Conservation (phyloP, 1,140 invertebrate genomes). For the Lepeophtheirus salmonis region DNA sequence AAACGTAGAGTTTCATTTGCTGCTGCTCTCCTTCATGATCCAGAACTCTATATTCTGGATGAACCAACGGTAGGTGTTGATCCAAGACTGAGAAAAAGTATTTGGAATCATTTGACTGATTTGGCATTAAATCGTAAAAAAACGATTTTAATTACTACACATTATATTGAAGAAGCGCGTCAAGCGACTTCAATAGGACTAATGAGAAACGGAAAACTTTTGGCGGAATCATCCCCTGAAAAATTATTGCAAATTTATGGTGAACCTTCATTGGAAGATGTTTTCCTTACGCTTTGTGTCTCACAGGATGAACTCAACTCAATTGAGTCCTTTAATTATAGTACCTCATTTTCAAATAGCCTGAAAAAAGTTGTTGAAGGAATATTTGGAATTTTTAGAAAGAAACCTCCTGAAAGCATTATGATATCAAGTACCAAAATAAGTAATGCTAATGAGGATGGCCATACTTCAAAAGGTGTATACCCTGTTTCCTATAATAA, state of each 20-base stretch:
- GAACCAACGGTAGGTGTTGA: conserved; percentile 88
- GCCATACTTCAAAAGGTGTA: neutral
- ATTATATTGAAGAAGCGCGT: conserved; percentile 79
- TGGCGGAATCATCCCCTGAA: conserved; percentile 77
- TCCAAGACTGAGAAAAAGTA: conserved; percentile 53
- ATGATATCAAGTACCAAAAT: no score
- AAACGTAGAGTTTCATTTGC: conserved; percentile 78
- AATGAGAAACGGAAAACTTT: conserved; percentile 70
- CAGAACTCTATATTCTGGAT: conserved; percentile 75
- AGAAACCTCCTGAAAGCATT: neutral
- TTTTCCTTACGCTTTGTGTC: conserved; percentile 77
- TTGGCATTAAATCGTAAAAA: conserved; percentile 58
- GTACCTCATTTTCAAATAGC: neutral
- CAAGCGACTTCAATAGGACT: conserved; percentile 72
- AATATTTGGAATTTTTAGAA: neutral
- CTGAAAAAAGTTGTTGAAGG: neutral
- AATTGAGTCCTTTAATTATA: neutral
- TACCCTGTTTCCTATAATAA: no score
- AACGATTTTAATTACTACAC: conserved; percentile 80
- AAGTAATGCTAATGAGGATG: no score
- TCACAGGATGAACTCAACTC: conserved; percentile 26
- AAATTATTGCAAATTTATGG: conserved; percentile 58
- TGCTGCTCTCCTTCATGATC: conserved; percentile 74
- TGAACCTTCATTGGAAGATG: conserved; percentile 68
- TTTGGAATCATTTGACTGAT: conserved; percentile 73